Base-by-base conservation (phyloP, 1,140 invertebrate genomes). In the Ceratina calcarata region DNA sequence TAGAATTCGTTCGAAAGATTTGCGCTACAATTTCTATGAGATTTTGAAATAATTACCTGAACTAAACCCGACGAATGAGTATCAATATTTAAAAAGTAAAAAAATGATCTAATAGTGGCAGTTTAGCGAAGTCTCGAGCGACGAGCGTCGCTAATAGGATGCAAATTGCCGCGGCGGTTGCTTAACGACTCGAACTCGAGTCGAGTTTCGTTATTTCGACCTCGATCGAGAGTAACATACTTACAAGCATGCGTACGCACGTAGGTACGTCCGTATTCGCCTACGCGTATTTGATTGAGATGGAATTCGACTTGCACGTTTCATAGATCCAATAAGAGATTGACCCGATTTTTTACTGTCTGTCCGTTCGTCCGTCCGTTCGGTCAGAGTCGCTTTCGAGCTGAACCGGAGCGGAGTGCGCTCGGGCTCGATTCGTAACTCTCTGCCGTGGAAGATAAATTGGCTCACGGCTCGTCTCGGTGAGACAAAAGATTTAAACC, bases 241-340 rank as follows among this genome's bases (percentile, higher is more conserved):
- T 32, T 32, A 32, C 27, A 32, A 32, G 27, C 27, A 4, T 4
- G 27, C 27, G 27, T 32, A 32, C 27, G 27, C 27, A 32, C 27
- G 27, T 45, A 69, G 37, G n/a, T 58, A 53, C 72, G 51, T 53
- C 2, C 12, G 53, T 10, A 55, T 81, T 70, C 75, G 65, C 57
- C 78, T 67, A 45, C 53, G 61, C 65, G 66, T 49, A 58, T 58
- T 65, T 51, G 79, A 77, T 76, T 77, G 49, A 70, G 79, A 76
- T 49, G 66, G 70, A 76, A 81, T 77, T 81, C 66, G 62, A 68
- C 55, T 22, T 80, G 77, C 84, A 86, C 86, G 84, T 87, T 86
- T 82, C 77, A 81, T 80, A 85, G 83, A 85, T 85, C 81, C 83
- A 87, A 87, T 78, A 73, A 82, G 75, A 61, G 80, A 82, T 67